Conservation (phyloP, 2,888 invertebrate species). For the Therioaphis trifolii region DNA sequence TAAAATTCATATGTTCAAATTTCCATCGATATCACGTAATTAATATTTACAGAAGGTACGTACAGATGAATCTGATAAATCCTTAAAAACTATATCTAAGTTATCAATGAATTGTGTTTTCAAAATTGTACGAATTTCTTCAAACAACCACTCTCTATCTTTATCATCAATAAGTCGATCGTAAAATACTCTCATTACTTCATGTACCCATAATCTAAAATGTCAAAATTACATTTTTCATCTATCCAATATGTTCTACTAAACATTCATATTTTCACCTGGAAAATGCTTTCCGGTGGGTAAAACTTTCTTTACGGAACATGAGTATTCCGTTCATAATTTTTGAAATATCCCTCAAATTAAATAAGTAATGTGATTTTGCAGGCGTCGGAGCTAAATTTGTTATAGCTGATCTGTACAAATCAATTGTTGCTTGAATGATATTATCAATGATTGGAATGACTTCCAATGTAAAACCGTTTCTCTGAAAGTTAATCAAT, state of each 20-base stretch:
- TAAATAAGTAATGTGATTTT: slow-evolving; percentile 88
- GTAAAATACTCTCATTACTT: slow-evolving; percentile 84
- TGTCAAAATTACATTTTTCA: too few relatives aligned
- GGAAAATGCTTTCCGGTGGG: slow-evolving; percentile 77
- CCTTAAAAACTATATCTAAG: slow-evolving; percentile 78
- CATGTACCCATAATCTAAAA: slow-evolving; percentile 88
- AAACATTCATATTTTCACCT: too few relatives aligned
- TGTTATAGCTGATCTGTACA: slow-evolving; percentile 79
- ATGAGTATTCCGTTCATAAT: slow-evolving; percentile 88
- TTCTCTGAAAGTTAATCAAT: too few relatives aligned
- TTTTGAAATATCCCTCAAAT: slow-evolving; percentile 83
- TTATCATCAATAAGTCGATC: slow-evolving; percentile 79
- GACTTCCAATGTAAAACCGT: slow-evolving; percentile 72
- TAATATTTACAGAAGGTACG: not conserved
- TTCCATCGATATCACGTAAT: too few relatives aligned
- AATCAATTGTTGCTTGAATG: slow-evolving; percentile 83
- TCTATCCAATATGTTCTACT: too few relatives aligned
- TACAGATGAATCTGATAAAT: slow-evolving; percentile 48
- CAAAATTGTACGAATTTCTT: slow-evolving; percentile 75
- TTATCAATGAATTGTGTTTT: slow-evolving; percentile 81
- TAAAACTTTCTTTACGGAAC: slow-evolving; percentile 83
- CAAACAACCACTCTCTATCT: slow-evolving; percentile 82
- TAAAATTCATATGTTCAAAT: too few relatives aligned
- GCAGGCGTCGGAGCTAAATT: slow-evolving; percentile 83
- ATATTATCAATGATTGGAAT: slow-evolving; percentile 77